Evolutionary conservation across 1,140 invertebrate species (phyloP).

Genomic region (Rhyacophila brunnea): DNA sequence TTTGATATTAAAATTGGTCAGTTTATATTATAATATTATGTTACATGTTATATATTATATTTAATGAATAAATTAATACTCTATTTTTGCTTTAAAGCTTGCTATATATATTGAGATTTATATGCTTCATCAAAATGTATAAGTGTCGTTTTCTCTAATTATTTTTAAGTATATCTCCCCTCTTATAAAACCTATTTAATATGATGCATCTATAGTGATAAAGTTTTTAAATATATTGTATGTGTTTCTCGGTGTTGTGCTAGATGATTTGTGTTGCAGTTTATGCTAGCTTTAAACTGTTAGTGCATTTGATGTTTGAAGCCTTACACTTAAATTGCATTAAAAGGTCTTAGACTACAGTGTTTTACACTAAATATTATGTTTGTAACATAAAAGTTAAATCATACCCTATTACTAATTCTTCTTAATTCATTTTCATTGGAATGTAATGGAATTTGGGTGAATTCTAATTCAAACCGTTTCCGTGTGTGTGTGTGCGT

Average conservation of each 20-base stretch:
- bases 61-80: background rate
- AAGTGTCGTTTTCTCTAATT: slow-evolving; percentile 37
- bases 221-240: slow-evolving; percentile 6
- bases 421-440: too few species aligned
- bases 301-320: slow-evolving; percentile 6
- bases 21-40: too few species aligned
- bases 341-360: slow-evolving; percentile 19
- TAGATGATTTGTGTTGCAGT: slow-evolving; percentile 3
- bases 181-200: background rate
- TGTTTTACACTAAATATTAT: too few species aligned
- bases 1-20: too few species aligned
- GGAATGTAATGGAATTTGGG: too few species aligned
- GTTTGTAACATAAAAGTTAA: too few species aligned
- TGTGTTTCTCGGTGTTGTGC: slow-evolving; percentile 18
- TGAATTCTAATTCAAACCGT: too few species aligned
- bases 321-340: background rate
- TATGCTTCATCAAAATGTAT: slow-evolving; percentile 32
- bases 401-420: too few species aligned
- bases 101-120: slow-evolving; percentile 18
- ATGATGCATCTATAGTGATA: background rate
- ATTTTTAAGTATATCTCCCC: slow-evolving; percentile 9
- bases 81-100: slow-evolving; percentile 16
- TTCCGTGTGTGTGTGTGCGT: too few species aligned
- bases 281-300: background rate
- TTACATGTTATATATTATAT: background rate